Conservation (phyloP, 1,140 invertebrate genomes). For the Radopholus similis region DNA sequence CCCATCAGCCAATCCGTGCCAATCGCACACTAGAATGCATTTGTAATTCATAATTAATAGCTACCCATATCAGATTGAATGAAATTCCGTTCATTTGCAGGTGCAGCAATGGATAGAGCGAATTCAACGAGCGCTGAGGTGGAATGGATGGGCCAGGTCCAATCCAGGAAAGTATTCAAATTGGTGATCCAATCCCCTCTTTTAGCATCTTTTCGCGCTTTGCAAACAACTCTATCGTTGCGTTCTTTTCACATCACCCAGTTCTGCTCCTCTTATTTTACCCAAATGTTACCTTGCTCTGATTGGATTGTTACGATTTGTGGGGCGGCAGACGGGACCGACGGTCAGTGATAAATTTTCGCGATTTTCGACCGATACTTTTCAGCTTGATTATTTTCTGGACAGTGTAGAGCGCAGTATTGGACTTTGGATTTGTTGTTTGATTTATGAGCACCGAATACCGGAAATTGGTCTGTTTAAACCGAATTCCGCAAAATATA, state of each 20-base stretch:
- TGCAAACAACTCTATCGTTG: slow-evolving; percentile 41
- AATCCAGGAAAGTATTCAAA: neutral
- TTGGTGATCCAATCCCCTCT: neutral
- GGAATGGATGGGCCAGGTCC: neutral
- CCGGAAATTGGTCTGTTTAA: slow-evolving; percentile 46
- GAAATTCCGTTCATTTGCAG: neutral
- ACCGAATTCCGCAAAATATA: too few species aligned
- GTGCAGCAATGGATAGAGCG: neutral
- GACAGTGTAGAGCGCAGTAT: slow-evolving; percentile 28
- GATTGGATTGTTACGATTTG: slow-evolving; percentile 6
- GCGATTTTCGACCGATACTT: too few species aligned
- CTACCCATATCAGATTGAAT: slow-evolving; percentile 22
- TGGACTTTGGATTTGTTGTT: slow-evolving; percentile 42
- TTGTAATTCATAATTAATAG: slow-evolving; percentile 28
- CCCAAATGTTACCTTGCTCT: slow-evolving; percentile 22
- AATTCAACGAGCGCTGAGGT: neutral
- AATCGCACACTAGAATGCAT: slow-evolving; percentile 28
- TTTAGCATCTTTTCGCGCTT: slow-evolving; percentile 38
- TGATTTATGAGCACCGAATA: slow-evolving; percentile 35
- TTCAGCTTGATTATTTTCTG: too few species aligned
- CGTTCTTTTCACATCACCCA: slow-evolving; percentile 25
- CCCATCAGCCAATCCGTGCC: neutral
- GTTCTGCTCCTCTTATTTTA: slow-evolving; percentile 19
- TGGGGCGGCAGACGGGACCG: neutral
- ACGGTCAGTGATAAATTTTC: too few species aligned